A percentile compares a stretch with the other conserved stretches of the same genome.
Conservation (phyloP, 2,888 invertebrate genomes). For the Chironomus tentans region DNA sequence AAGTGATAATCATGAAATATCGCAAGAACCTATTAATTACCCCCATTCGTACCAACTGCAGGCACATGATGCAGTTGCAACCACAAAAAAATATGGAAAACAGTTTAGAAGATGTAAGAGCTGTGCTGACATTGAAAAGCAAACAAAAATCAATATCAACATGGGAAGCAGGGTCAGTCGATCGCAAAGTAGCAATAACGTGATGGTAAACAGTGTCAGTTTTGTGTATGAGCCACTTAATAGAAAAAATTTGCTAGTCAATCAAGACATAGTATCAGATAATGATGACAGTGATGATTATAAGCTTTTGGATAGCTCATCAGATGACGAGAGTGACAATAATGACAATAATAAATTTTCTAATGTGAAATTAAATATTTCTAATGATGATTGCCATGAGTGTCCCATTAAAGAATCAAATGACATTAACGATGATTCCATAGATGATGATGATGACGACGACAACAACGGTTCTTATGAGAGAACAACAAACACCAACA, state of each 20-base stretch:
- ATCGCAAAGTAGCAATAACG: not conserved
- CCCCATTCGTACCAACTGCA: not conserved
- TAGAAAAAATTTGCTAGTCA: not conserved
- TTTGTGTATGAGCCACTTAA: not conserved
- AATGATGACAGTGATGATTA: not conserved
- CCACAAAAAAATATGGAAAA: too few species aligned
- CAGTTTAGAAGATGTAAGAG: slow-evolving; percentile 11
- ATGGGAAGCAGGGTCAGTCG: not conserved
- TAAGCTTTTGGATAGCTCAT: not conserved
- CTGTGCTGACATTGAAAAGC: not conserved
- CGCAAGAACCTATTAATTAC: slow-evolving; percentile 3
- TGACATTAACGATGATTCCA: not conserved
- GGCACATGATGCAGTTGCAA: too few species aligned
- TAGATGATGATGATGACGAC: not conserved
- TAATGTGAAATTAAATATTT: too few species aligned
- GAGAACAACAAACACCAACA: too few species aligned
- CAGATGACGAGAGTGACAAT: not conserved
- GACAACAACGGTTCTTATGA: not conserved
- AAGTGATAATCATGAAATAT: slow-evolving; percentile 17
- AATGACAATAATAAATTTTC: not conserved
- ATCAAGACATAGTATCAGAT: not conserved
- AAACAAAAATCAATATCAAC: not conserved
- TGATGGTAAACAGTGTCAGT: not conserved
- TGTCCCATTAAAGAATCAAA: not conserved
- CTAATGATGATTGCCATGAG: too few species aligned